Evolutionary conservation across 2,888 invertebrate species (phyloP), one percentile per base, ranked within the genome.

Genomic region (Bembecia ichneumoniformis): DNA sequence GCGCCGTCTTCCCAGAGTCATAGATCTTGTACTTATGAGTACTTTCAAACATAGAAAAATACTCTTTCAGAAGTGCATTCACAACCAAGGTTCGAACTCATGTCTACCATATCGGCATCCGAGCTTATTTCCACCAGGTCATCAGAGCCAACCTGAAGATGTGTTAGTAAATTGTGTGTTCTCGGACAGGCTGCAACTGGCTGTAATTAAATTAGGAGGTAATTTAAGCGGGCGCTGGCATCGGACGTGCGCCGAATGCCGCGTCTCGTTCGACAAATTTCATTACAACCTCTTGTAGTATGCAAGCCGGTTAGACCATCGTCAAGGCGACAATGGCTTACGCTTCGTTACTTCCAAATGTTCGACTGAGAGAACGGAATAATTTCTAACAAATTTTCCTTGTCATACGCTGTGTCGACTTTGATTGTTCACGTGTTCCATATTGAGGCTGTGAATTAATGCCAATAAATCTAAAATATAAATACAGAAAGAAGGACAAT

Each of bases 131-230:
- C 28, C 28, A 28, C 28, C 28, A 28, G 28, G 9, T 9, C 28
- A 28, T 9, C 28, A 28, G 28, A 7, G 28, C 28, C 28, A 28
- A 28, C 7, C 28, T 28, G 28, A 28, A 28, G 28, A 28, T 28
- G 28, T 28, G 28, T 28, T 28, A 74, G 67, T 64, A 62, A 71
- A 73, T 72, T 75, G 58, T 52, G 62, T 61, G 60, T 62, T 54
- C 58, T 62, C 58, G 52, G 44, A 49, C 59, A 58, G 64, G 64
- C 66, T 74, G 76, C 76, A 72, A 28, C 60, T 59, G 59, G 63
- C 63, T 60, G 74, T 79, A 78, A 83, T 82, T 81, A 74, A 79
- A 83, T 84, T 82, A 82, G 76, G 68, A 63, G 72, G 68, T 75
- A 82, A 80, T 82, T 81, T 71, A 66, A 71, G 65, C 66, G 66